Evolutionary conservation across 2,113 vertebrate genomes (phyloP).

Genomic region (Procapra przewalskii): DNA sequence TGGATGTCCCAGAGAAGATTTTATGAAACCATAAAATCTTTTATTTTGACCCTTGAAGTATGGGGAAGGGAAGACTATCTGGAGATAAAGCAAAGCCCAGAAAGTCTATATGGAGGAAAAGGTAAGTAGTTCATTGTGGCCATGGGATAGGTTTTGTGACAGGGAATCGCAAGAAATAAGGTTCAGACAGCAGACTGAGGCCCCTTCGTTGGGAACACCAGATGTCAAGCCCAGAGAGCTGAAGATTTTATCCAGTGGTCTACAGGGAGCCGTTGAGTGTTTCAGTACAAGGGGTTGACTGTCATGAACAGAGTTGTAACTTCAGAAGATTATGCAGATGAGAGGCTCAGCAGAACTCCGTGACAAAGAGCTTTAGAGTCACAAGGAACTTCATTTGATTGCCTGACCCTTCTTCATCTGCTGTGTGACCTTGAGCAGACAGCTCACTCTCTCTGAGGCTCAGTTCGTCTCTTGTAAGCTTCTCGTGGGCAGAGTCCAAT

Average conservation of each 20-base stretch:
- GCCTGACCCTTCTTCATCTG: background rate
- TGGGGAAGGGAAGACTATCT: background rate
- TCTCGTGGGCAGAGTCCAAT: background rate
- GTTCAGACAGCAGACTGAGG: background rate
- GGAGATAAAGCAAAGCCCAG: background rate
- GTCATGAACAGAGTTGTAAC: background rate
- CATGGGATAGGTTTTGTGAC: background rate
- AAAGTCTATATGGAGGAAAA: background rate
- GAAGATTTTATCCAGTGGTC: background rate
- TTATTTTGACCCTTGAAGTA: background rate
- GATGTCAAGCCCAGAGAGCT: background rate
- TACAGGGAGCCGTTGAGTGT: background rate
- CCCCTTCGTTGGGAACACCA: background rate
- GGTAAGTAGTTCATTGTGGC: background rate
- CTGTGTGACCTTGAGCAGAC: background rate
- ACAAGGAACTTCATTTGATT: background rate
- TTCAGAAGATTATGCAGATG: background rate
- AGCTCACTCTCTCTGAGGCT: background rate
- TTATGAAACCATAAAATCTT: background rate
- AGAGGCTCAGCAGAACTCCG: background rate
- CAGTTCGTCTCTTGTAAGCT: background rate
- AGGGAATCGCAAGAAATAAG: background rate
- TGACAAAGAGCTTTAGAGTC: background rate
- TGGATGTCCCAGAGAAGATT: background rate
- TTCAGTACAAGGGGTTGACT: background rate